Percentiles rank a stretch among this genome's conserved stretches.
These are phyloP conservation scores for Luperina nickerlii DNA, from an alignment of 2,888 invertebrate genomes.

Conservation along the genomic window DNA sequence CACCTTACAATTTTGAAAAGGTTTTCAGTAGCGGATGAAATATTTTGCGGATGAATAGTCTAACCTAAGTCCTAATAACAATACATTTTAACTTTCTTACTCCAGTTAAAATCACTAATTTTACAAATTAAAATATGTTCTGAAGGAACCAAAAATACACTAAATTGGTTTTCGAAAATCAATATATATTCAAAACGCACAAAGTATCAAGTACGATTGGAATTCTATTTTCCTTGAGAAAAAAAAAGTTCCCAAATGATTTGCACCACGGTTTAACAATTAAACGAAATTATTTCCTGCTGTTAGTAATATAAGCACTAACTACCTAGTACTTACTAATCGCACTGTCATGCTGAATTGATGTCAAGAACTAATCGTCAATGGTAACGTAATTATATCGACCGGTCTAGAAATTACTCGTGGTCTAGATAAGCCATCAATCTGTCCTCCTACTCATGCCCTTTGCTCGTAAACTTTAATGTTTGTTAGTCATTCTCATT, in stretches of 20 bases:
- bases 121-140: background rate
- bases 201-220: constrained; percentile 15
- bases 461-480: constrained; percentile 27
- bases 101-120: background rate
- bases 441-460: constrained; percentile 44
- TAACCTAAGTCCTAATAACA: background rate
- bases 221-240: constrained; percentile 35
- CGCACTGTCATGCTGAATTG: constrained; percentile 31
- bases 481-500: constrained; percentile 19
- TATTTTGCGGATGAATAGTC: too few species aligned
- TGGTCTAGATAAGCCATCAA: constrained; percentile 47
- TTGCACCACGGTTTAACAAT: constrained; percentile 36
- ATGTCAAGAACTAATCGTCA: constrained; percentile 62
- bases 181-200: constrained; percentile 17
- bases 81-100: background rate
- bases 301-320: constrained; percentile 6
- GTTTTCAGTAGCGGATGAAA: too few species aligned
- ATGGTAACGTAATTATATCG: constrained; percentile 49
- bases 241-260: constrained; percentile 16
- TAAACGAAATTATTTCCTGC: constrained; percentile 53
- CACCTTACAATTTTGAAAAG: too few species aligned
- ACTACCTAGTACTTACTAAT: background rate
- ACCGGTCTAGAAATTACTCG: constrained; percentile 39
- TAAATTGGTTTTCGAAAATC: constrained; percentile 5
- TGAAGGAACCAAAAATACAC: background rate